These are phyloP conservation scores for Amiota communis DNA, from an alignment of 2,888 invertebrate species.

Conservation along the genomic window DNA sequence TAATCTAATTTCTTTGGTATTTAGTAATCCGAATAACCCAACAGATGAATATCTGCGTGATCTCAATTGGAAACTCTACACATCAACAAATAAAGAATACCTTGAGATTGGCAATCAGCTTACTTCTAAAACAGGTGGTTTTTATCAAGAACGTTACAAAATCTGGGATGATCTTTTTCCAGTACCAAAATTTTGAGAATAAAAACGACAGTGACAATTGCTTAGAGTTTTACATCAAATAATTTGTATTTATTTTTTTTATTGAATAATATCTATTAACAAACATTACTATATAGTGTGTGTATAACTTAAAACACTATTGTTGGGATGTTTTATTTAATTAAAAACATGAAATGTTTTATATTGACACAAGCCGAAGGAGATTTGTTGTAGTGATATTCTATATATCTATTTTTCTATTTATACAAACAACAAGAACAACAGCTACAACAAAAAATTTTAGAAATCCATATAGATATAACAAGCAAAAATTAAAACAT, in stretches of 20 bases:
- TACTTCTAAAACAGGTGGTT: slow-evolving; percentile 53
- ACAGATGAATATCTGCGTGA: slow-evolving; percentile 59
- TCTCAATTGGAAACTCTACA: slow-evolving; percentile 62
- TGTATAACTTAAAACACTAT: neutral
- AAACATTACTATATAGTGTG: neutral
- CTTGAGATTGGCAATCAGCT: slow-evolving; percentile 65
- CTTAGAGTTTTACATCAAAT: slow-evolving; percentile 9
- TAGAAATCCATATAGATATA: neutral
- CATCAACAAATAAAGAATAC: slow-evolving; percentile 51
- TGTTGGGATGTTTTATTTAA: slow-evolving; percentile 23
- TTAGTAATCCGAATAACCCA: slow-evolving; percentile 66
- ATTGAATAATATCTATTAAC: neutral
- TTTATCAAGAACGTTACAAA: slow-evolving; percentile 53
- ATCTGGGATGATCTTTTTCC: slow-evolving; percentile 60
- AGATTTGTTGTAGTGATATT: slow-evolving; percentile 33
- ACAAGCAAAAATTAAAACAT: neutral
- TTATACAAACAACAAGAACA: slow-evolving; percentile 2
- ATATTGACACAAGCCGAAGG: slow-evolving; percentile 34
- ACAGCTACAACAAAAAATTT: neutral
- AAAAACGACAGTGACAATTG: neutral
- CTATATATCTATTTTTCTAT: slow-evolving; percentile 40
- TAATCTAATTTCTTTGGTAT: slow-evolving; percentile 13
- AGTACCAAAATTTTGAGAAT: slow-evolving; percentile 39
- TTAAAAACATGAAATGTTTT: slow-evolving; percentile 59
- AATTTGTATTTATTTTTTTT: too few species aligned